Evolutionary conservation across 2,113 vertebrate genomes (phyloP), one percentile per base, ranked within the genome.

Genomic region (Ochotona curzoniae): DNA sequence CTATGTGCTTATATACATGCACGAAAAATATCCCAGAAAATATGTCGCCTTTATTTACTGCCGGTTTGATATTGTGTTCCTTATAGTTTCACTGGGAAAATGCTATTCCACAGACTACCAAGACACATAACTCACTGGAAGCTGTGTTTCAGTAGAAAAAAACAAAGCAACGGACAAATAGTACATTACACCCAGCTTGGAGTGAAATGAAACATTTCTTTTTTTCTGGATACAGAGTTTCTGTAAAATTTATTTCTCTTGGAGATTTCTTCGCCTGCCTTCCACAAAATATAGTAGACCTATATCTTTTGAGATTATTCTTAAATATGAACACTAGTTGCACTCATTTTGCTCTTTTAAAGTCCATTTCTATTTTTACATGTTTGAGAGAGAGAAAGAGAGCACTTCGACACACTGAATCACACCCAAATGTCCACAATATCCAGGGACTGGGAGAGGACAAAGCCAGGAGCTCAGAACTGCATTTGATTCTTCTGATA

Each of bases 1-100:
- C 54, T 85, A 15, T 82, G 28, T 3, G 67, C 25, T 30, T 61
- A 66, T 70, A 75, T 51, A 57, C 73, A 74, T n/a, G 92, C 47
- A 74, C 25, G 44, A 85, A 57, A 79, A 8, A 73, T 60, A 47
- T 70, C 64, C 21, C 26, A 70, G 20, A 51, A 85, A 84, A 63
- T 67, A 10, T 30, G 73, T 92, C 63, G 84, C 83, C 63, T 92
- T 74, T 75, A 73, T 96, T 93, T 90, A 87, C n/a, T 85, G 30
- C 54, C 25, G 64, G 38, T 26, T 91, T 51, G 26, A 83, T 70
- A 70, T 91, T 89, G 25, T 44, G 66, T 83, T 95, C 73, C 79
- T 84, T 78, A 89, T 89, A 93, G 89, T 71, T 87, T 88, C 35
- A n/a, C 3, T 74, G 13, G 64, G 83, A 30, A 94, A 90, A 92